Conservation (phyloP, 2,888 invertebrate genomes). For the Drosophila mettleri region DNA sequence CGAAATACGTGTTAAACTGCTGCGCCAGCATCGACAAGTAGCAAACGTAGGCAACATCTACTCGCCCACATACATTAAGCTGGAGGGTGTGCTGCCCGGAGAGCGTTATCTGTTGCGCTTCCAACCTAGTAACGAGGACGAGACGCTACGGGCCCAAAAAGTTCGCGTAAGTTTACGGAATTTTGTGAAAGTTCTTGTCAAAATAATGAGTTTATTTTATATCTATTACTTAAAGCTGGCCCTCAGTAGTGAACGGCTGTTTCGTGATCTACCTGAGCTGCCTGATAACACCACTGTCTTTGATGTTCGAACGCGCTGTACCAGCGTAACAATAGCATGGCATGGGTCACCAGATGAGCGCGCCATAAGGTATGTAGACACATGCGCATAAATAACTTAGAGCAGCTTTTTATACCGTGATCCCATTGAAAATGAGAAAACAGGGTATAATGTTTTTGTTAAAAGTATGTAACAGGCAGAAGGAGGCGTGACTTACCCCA, state of each 20-base stretch:
- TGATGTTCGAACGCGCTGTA: slow-evolving; percentile 86
- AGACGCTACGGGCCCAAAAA: slow-evolving; percentile 85
- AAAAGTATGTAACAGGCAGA: no score
- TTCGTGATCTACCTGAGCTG: slow-evolving; percentile 86
- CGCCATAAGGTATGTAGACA: slow-evolving; percentile 77
- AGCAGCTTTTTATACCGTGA: background rate
- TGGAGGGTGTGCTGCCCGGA: slow-evolving; percentile 81
- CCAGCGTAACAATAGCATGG: slow-evolving; percentile 87
- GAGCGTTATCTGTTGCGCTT: slow-evolving; percentile 86
- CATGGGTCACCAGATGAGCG: slow-evolving; percentile 86
- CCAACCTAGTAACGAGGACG: slow-evolving; percentile 86
- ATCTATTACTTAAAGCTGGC: slow-evolving; percentile 83
- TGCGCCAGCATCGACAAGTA: slow-evolving; percentile 83
- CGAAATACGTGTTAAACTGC: slow-evolving; percentile 85
- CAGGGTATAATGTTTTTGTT: no score
- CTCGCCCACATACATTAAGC: slow-evolving; percentile 85
- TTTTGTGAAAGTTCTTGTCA: background rate
- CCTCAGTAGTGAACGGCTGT: slow-evolving; percentile 85
- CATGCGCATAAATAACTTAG: background rate
- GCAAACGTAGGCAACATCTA: slow-evolving; percentile 84
- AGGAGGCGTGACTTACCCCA: no score
- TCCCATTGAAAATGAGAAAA: no score
- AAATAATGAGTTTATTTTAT: background rate
- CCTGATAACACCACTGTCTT: slow-evolving; percentile 86
- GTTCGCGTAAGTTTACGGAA: slow-evolving; percentile 85